A percentile compares a stretch with the other conserved stretches of the same genome.
phyloP scores from a whole-genome alignment of 2,113 vertebrate species.

The Cisticola juncidis region DNA sequence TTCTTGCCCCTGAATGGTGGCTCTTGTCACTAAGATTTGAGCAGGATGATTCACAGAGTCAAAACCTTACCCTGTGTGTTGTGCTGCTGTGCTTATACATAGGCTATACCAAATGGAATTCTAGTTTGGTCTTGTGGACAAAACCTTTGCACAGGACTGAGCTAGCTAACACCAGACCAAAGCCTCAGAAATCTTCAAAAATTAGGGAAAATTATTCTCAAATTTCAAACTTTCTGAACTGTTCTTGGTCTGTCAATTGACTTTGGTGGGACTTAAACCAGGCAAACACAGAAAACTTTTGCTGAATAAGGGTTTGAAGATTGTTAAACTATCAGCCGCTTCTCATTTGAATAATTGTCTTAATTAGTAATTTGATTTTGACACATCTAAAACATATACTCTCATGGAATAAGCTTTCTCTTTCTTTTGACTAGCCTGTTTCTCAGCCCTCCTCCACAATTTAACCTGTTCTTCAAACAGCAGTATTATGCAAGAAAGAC shows the following conservation, averaged over 20 bases:
- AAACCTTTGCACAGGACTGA: background rate
- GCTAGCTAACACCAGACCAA: background rate
- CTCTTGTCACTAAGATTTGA: background rate
- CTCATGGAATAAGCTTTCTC: background rate
- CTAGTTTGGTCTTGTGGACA: background rate
- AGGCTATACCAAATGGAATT: background rate
- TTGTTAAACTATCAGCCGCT: constrained; percentile 17
- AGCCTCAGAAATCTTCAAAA: background rate
- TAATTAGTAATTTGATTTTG: constrained; percentile 49
- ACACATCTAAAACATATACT: constrained; percentile 1
- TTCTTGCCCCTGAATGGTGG: background rate
- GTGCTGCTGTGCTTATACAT: background rate
- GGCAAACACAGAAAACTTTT: background rate
- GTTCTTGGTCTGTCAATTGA: background rate
- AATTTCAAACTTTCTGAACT: background rate
- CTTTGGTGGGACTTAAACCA: background rate
- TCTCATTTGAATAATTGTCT: constrained; percentile 36
- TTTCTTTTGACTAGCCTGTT: background rate
- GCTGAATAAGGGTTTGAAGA: constrained; percentile 26
- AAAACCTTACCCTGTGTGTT: background rate
- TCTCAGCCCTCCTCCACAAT: background rate
- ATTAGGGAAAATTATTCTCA: background rate
- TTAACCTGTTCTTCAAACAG: constrained; percentile 14
- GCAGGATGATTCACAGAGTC: background rate
- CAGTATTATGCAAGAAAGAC: background rate